Conservation (phyloP, 2,888 invertebrate genomes). For the Perizoma affinitatum region DNA sequence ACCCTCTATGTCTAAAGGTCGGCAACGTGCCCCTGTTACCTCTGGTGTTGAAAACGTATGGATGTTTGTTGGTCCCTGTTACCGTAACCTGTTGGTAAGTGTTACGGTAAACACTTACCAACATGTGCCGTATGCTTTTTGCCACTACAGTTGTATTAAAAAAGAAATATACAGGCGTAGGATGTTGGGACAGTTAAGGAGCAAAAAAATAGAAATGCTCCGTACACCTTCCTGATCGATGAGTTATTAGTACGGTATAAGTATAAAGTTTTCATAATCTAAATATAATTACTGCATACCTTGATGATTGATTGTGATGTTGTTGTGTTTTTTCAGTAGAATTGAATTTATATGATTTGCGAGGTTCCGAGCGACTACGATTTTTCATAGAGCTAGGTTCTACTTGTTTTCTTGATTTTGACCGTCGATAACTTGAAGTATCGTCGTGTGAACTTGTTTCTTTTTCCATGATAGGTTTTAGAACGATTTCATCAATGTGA, state of each 20-base stretch:
- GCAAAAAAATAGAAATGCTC: no score
- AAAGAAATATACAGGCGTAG: neutral
- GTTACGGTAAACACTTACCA: no score
- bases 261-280: neutral
- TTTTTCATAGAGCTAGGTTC: slow-evolving; percentile 42
- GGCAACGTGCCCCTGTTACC: no score
- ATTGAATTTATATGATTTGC: slow-evolving; percentile 52
- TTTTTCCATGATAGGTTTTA: slow-evolving; percentile 67
- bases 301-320: slow-evolving; percentile 36
- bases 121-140: no score
- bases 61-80: no score
- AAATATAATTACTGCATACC: slow-evolving; percentile 38
- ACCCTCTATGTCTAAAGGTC: no score
- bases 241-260: no score
- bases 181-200: neutral
- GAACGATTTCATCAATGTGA: slow-evolving; percentile 49
- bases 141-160: no score
- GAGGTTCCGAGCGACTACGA: slow-evolving; percentile 71
- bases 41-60: no score
- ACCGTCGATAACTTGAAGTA: slow-evolving; percentile 48
- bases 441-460: slow-evolving; percentile 39
- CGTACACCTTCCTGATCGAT: no score
- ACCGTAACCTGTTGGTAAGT: no score
- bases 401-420: slow-evolving; percentile 56
- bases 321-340: slow-evolving; percentile 42